Evolutionary conservation across 2,113 vertebrate species (phyloP).

Genomic region (Platichthys flesus): DNA sequence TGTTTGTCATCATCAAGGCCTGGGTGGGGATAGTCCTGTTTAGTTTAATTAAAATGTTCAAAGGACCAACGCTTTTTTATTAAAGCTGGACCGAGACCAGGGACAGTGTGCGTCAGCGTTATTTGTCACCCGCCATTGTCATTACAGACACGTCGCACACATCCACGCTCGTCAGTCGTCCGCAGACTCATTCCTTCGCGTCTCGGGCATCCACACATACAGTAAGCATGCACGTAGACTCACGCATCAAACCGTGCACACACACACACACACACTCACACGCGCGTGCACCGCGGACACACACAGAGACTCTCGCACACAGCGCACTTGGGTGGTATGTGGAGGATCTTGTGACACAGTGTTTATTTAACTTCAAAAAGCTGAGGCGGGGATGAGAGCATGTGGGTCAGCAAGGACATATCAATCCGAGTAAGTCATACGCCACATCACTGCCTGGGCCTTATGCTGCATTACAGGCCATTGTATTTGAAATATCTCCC

Average conservation of each 20-base stretch:
- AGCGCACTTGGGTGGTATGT: conserved; percentile 75
- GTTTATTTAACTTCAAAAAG: conserved; percentile 78
- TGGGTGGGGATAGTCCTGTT: conserved; percentile 77
- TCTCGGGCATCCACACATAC: conserved; percentile 33
- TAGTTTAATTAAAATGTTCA: conserved; percentile 84
- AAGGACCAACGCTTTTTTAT: conserved; percentile 74
- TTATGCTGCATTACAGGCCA: conserved; percentile 41
- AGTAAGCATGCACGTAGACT: conserved; percentile 16
- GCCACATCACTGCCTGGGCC: conserved; percentile 62
- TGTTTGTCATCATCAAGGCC: conserved; percentile 76
- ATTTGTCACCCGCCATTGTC: conserved; percentile 72
- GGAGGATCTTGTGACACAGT: conserved; percentile 71
- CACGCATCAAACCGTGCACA: conserved; percentile 64
- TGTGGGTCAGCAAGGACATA: conserved; percentile 68
- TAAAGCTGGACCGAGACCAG: conserved; percentile 59
- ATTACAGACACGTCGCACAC: conserved; percentile 62
- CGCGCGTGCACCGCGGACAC: conserved; percentile 52
- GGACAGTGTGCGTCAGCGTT: conserved; percentile 70
- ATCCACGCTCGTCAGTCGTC: conserved; percentile 15
- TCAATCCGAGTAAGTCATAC: conserved; percentile 62
- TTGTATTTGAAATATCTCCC: conserved; percentile 60
- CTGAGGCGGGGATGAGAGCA: conserved; percentile 69
- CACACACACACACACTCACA: conserved; percentile 26
- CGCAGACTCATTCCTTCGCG: conserved; percentile 28
- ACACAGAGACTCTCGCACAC: conserved; percentile 54